Evolutionary conservation across 2,888 invertebrate genomes (phyloP).

Genomic region (Hetaerina titia): DNA sequence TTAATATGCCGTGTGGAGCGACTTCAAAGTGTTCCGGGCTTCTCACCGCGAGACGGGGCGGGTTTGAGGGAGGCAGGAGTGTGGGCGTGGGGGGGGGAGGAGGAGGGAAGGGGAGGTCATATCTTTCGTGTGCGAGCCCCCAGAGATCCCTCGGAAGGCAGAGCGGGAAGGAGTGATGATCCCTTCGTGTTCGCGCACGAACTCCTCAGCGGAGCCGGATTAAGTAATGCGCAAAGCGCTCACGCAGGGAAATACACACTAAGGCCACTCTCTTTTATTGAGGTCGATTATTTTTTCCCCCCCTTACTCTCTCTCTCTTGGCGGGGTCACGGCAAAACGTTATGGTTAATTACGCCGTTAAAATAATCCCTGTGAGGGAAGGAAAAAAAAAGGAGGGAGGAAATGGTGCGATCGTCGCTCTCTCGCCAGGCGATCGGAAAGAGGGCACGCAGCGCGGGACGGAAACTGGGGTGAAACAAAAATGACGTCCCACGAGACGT

Average conservation of each 20-base stretch:
- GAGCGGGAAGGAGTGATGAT: background rate
- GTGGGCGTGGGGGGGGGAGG: background rate
- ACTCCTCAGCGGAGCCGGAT: slow-evolving; percentile 2
- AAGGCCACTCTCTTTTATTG: background rate
- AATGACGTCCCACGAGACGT: no score
- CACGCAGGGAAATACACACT: background rate
- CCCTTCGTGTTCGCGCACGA: background rate
- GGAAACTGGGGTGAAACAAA: no score
- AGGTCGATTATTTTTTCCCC: no score
- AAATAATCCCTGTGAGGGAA: background rate
- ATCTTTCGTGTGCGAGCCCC: background rate
- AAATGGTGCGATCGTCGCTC: background rate
- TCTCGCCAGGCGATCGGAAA: background rate
- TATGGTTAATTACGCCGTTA: background rate
- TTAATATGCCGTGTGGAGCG: slow-evolving; percentile 10
- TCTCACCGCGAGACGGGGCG: background rate
- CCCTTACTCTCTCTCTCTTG: background rate
- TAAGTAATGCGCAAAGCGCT: background rate
- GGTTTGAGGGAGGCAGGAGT: no score
- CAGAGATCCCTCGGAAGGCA: background rate
- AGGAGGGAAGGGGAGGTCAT: background rate
- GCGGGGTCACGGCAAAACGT: background rate
- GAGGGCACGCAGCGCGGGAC: no score
- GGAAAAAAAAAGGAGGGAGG: background rate
- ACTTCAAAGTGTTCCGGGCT: slow-evolving; percentile 11